Evolutionary conservation across 2,113 vertebrate genomes (phyloP).

Genomic region (Willisornis vidua): DNA sequence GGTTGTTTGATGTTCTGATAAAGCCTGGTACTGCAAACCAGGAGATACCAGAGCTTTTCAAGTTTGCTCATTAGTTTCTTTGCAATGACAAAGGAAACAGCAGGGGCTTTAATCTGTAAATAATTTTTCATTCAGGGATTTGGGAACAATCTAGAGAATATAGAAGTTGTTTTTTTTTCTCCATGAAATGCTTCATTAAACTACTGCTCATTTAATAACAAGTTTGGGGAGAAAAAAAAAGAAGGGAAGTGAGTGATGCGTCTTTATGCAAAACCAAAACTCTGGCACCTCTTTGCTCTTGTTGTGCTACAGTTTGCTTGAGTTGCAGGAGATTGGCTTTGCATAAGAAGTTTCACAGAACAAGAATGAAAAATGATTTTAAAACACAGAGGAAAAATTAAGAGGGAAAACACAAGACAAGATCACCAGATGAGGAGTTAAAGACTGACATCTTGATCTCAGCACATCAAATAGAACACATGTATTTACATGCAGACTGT

Average conservation of each 20-base stretch:
- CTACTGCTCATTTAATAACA: neutral
- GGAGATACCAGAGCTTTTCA: conserved; percentile 16
- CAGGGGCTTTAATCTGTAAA: neutral
- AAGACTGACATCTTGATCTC: neutral
- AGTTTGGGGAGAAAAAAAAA: neutral
- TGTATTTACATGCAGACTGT: neutral
- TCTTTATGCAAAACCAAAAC: neutral
- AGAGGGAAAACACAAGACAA: neutral
- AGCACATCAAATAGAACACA: conserved; percentile 18
- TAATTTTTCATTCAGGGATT: neutral
- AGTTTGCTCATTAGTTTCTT: conserved; percentile 28
- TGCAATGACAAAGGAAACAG: neutral
- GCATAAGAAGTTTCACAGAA: neutral
- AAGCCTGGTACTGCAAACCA: neutral
- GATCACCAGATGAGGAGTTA: neutral
- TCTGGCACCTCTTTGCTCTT: neutral
- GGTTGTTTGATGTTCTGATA: neutral
- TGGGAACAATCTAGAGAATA: neutral
- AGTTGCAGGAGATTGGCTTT: conserved; percentile 3
- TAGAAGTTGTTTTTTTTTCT: neutral
- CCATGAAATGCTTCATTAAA: neutral
- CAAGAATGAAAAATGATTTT: neutral
- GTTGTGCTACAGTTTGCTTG: neutral
- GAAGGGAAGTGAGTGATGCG: neutral
- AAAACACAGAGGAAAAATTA: conserved; percentile 16